Percentiles rank a stretch among this genome's conserved stretches.
Conservation (phyloP, 2,888 invertebrate genomes). For the Osmoderma eremita region DNA sequence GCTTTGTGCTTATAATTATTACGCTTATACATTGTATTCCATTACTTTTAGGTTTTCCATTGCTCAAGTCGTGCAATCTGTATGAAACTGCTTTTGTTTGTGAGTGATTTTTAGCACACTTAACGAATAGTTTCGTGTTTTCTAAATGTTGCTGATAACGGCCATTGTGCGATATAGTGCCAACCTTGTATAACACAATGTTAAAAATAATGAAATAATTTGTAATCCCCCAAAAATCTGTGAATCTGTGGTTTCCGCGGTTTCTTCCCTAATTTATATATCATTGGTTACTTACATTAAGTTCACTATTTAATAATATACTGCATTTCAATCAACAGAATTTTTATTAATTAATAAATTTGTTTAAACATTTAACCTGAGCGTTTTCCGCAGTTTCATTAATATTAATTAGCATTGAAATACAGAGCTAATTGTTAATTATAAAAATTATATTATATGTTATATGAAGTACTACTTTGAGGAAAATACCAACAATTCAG, state of each 20-base stretch:
- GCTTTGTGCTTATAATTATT: slow-evolving; percentile 34
- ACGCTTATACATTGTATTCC: slow-evolving; percentile 39
- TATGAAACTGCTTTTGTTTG: slow-evolving; percentile 18
- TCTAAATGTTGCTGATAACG: background rate
- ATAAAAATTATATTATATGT: slow-evolving; percentile 38
- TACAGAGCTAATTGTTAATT: slow-evolving; percentile 32
- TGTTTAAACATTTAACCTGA: background rate
- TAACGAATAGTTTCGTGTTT: background rate
- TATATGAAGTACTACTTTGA: slow-evolving; percentile 31
- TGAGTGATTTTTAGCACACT: slow-evolving; percentile 12
- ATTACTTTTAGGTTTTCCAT: slow-evolving; percentile 33
- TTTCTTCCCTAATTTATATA: too few relatives aligned
- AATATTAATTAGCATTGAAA: slow-evolving; percentile 26
- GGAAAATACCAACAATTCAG: slow-evolving; percentile 20
- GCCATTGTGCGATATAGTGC: slow-evolving; percentile 17
- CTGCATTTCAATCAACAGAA: background rate
- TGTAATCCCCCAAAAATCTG: slow-evolving; percentile 13
- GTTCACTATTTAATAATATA: too few relatives aligned
- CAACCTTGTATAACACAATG: slow-evolving; percentile 16
- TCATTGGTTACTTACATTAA: too few relatives aligned
- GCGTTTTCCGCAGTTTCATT: slow-evolving; percentile 7
- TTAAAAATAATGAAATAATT: slow-evolving; percentile 2
- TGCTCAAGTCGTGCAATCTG: slow-evolving; percentile 36
- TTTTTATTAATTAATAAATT: background rate
- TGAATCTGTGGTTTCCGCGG: background rate